Evolutionary conservation across 2,888 invertebrate genomes (phyloP).

Genomic region (Eupithecia subfuscata): DNA sequence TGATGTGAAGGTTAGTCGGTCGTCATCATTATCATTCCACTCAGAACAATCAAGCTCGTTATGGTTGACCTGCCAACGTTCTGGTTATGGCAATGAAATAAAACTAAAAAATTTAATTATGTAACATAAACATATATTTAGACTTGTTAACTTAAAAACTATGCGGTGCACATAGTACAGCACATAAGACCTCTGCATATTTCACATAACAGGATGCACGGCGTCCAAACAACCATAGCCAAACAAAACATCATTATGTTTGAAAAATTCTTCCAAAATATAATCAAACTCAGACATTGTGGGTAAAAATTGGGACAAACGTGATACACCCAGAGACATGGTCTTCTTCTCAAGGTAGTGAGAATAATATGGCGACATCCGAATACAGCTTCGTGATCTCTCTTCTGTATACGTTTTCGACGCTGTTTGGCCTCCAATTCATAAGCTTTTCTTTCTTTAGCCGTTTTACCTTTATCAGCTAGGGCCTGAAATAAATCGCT

Average conservation of each 20-base stretch:
- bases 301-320: constrained; percentile 64
- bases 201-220: constrained; percentile 62
- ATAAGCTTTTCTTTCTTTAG: constrained; percentile 45
- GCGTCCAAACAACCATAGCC: constrained; percentile 62
- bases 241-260: constrained; percentile 54
- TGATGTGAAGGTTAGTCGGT: no score
- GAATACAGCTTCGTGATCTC: constrained; percentile 49
- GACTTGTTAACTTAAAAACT: constrained; percentile 14
- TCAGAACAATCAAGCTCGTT: no score
- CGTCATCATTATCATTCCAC: no score
- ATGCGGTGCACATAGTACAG: constrained; percentile 48
- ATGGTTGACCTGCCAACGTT: no score
- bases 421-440: constrained; percentile 44
- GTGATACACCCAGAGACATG: constrained; percentile 66
- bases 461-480: constrained; percentile 52
- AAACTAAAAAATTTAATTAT: not conserved
- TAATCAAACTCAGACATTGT: constrained; percentile 56
- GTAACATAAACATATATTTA: not conserved
- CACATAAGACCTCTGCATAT: constrained; percentile 59
- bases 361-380: constrained; percentile 58
- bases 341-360: constrained; percentile 58
- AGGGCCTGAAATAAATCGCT: constrained; percentile 48
- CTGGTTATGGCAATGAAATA: no score
- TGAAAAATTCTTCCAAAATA: constrained; percentile 48
- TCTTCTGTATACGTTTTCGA: constrained; percentile 49